phyloP scores from a whole-genome alignment of 2,888 invertebrate species.

The Athalia cordata region DNA sequence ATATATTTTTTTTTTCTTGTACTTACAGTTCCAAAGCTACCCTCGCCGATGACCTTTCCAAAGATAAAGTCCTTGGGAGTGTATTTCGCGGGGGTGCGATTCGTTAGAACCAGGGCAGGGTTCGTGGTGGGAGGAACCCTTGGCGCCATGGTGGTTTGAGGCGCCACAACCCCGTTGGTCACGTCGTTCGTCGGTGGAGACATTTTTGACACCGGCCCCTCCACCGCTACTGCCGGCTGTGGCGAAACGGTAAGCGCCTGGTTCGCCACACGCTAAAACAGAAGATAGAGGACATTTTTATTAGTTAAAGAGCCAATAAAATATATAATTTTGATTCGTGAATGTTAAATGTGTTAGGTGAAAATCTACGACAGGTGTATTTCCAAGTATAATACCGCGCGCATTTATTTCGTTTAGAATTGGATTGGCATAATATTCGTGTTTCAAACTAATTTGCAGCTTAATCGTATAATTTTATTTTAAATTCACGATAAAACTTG shows the following conservation, averaged over 20 bases:
- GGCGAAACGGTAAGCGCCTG: constrained; percentile 72
- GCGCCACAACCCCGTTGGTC: constrained; percentile 75
- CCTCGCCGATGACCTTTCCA: constrained; percentile 96
- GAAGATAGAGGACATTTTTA: constrained; percentile 45
- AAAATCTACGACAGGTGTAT: too few species aligned
- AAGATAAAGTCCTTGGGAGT: constrained; percentile 94
- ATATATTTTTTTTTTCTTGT: background rate
- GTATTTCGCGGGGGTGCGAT: constrained; percentile 77
- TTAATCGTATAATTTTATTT: too few species aligned
- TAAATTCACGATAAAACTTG: too few species aligned
- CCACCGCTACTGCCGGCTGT: constrained; percentile 72
- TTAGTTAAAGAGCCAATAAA: background rate
- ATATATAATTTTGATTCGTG: background rate
- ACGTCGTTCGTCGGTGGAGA: constrained; percentile 76
- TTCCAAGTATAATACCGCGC: too few species aligned
- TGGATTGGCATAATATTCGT: too few species aligned
- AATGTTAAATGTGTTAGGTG: background rate
- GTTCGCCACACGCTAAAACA: constrained; percentile 72
- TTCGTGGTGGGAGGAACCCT: constrained; percentile 74
- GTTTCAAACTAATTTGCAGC: too few species aligned
- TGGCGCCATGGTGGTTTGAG: constrained; percentile 76
- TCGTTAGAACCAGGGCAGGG: constrained; percentile 67
- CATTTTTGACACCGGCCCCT: constrained; percentile 72
- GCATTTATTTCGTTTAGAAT: too few species aligned
- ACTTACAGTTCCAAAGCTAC: constrained; percentile 94